Evolutionary conservation across 2,113 vertebrate species (phyloP).

Genomic region (Barbus barbus): DNA sequence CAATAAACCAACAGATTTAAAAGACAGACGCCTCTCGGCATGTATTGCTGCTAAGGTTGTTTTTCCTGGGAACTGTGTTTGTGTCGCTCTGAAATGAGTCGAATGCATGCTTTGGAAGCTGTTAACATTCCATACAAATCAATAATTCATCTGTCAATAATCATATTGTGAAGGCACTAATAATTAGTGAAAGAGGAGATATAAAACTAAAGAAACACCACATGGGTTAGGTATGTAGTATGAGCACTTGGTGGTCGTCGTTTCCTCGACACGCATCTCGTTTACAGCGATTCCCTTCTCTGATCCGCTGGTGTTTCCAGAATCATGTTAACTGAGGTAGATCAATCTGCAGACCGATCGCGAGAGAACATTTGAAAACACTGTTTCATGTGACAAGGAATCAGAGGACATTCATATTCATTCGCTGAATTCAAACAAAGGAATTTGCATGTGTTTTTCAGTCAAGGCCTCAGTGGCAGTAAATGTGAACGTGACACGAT

Average conservation of each 20-base stretch:
- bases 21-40: neutral
- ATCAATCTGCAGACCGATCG: conserved; percentile 29
- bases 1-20: neutral
- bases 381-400: neutral
- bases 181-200: neutral
- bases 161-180: conserved; percentile 20
- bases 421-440: neutral
- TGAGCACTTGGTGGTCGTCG: neutral
- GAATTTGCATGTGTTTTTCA: neutral
- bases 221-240: neutral
- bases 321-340: conserved; percentile 62
- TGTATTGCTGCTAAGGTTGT: neutral
- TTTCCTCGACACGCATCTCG: no score
- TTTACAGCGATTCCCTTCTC: neutral
- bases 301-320: neutral
- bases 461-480: neutral
- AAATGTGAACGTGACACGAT: no score
- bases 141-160: neutral
- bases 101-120: neutral
- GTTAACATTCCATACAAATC: neutral
- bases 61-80: neutral
- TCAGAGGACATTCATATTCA: neutral
- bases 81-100: neutral
- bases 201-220: neutral
- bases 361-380: neutral